Conservation (phyloP, 2,113 vertebrate genomes). For the Mola mola region DNA sequence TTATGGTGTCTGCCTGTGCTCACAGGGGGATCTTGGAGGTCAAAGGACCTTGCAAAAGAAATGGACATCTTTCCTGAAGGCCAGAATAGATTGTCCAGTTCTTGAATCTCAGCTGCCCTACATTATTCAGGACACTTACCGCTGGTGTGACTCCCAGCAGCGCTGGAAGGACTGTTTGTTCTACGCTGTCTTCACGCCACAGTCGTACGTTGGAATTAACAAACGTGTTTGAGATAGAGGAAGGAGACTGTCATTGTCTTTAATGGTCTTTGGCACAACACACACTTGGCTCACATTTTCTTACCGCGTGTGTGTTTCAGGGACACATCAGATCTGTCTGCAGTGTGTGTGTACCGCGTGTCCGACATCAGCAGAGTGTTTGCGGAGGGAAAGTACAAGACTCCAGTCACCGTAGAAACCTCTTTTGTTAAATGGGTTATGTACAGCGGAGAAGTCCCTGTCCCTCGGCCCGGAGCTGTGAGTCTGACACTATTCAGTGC, state of each 20-base stretch:
- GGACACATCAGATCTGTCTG: constrained; percentile 76
- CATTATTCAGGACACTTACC: constrained; percentile 82
- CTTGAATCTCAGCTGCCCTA: constrained; percentile 77
- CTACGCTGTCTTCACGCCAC: constrained; percentile 81
- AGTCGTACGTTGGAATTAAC: constrained; percentile 75
- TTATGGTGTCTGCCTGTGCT: neutral
- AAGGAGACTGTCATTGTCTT: neutral
- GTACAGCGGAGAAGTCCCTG: constrained; percentile 78
- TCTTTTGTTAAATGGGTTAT: constrained; percentile 80
- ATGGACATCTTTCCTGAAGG: constrained; percentile 85
- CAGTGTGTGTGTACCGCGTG: constrained; percentile 76
- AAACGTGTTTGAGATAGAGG: constrained; percentile 7
- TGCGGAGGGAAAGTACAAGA: constrained; percentile 82
- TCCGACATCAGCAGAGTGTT: constrained; percentile 76
- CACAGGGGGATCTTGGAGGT: constrained; percentile 84
- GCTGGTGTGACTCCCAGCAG: constrained; percentile 63
- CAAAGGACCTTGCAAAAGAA: constrained; percentile 79
- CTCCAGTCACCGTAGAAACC: constrained; percentile 63
- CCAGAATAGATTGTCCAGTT: constrained; percentile 80
- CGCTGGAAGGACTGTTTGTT: constrained; percentile 79
- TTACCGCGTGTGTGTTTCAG: constrained; percentile 56
- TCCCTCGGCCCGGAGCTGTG: constrained; percentile 84
- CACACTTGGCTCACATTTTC: constrained; percentile 11
- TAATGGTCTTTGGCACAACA: constrained; percentile 11
- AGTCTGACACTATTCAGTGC: constrained; percentile 60